Evolutionary conservation across 1,140 invertebrate species (phyloP).

Genomic region (Drepana arcuata): DNA sequence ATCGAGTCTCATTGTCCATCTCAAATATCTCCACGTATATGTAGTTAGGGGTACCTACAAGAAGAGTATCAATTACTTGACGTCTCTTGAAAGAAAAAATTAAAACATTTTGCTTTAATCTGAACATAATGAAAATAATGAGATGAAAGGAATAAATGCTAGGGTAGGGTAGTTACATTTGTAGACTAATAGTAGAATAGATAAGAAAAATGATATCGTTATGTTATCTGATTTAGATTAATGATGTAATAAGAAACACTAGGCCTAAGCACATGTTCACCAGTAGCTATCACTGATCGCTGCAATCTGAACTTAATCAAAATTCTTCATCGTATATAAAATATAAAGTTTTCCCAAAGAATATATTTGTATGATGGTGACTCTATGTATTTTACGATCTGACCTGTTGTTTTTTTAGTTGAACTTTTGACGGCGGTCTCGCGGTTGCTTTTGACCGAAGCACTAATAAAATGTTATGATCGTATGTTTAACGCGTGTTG

Average conservation of each 20-base stretch:
- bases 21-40: slow-evolving; percentile 22
- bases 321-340: too few relatives aligned
- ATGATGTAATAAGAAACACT: neutral
- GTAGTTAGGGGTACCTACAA: slow-evolving; percentile 15
- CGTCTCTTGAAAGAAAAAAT: slow-evolving; percentile 14
- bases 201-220: too few relatives aligned
- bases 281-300: too few relatives aligned
- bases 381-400: slow-evolving; percentile 65
- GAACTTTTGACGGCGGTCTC: slow-evolving; percentile 64
- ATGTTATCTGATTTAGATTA: slow-evolving; percentile 5
- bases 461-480: slow-evolving; percentile 72
- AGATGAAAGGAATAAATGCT: too few relatives aligned
- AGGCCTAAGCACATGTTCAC: too few relatives aligned
- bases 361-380: slow-evolving; percentile 42
- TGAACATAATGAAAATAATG: too few relatives aligned
- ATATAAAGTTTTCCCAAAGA: slow-evolving; percentile 22
- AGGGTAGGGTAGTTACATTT: too few relatives aligned
- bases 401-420: slow-evolving; percentile 66
- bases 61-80: slow-evolving; percentile 19
- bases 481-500: slow-evolving; percentile 69
- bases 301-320: too few relatives aligned
- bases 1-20: slow-evolving; percentile 50
- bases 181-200: too few relatives aligned
- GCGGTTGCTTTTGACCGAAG: slow-evolving; percentile 66
- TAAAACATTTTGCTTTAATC: slow-evolving; percentile 13